Evolutionary conservation across 2,113 vertebrate species (phyloP).

Genomic region (Caretta caretta): DNA sequence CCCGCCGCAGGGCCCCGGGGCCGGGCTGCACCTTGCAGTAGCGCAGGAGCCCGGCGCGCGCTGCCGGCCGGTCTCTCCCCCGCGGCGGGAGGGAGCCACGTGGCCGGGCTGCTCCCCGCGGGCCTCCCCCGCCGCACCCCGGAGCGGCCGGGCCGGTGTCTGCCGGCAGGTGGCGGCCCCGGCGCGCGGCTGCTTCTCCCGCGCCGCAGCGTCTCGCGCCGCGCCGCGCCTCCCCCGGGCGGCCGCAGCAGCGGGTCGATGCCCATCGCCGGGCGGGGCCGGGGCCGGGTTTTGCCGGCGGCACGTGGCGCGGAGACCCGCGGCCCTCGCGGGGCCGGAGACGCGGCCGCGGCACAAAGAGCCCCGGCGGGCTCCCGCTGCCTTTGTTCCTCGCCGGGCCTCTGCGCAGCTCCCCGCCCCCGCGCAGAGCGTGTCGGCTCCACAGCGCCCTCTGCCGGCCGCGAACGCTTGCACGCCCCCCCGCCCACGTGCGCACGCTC

Average conservation of each 20-base stretch:
- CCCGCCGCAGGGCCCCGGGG: no score
- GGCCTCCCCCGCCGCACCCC: not conserved
- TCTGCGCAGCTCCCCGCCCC: fast-evolving
- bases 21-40: not conserved
- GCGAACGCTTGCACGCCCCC: no score
- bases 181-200: conserved; percentile 36
- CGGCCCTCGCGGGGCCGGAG: no score
- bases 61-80: not conserved
- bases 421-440: not conserved
- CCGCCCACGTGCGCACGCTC: no score
- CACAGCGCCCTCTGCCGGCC: not conserved
- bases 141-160: not conserved
- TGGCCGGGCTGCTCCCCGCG: not conserved
- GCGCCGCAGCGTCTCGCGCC: not conserved
- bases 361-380: not conserved
- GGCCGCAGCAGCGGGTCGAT: no score
- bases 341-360: not conserved
- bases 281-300: no score
- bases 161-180: conserved; percentile 79
- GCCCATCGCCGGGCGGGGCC: no score
- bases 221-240: not conserved
- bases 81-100: not conserved
- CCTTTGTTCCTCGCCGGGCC: not conserved
- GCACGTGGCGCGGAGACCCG: not conserved
- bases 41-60: not conserved